phyloP scores from a whole-genome alignment of 2,888 invertebrate species.

The Neocrepidodera transversa region DNA sequence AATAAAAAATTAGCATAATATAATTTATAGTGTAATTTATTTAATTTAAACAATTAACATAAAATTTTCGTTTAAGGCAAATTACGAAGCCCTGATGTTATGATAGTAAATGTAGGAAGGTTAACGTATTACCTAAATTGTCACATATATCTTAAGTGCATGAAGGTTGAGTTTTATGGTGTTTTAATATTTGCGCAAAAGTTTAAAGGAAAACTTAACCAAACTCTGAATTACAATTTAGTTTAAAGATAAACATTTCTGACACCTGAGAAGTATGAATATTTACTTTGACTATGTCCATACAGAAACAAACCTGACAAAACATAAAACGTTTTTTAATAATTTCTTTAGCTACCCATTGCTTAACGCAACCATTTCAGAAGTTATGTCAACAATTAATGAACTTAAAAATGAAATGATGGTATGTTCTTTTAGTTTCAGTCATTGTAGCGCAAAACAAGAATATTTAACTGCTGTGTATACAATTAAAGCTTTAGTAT shows the following conservation, averaged over 20 bases:
- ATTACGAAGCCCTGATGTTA: too few relatives aligned
- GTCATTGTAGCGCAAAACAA: too few relatives aligned
- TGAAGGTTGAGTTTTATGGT: conserved; percentile 7
- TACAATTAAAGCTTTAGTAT: too few relatives aligned
- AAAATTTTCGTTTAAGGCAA: too few relatives aligned
- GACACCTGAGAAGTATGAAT: conserved; percentile 10
- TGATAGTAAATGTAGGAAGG: conserved; percentile 9
- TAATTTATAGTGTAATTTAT: too few relatives aligned
- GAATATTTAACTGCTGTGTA: too few relatives aligned
- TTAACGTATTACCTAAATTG: not conserved
- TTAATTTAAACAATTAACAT: too few relatives aligned
- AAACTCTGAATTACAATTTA: conserved; percentile 13
- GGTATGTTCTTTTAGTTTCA: not conserved
- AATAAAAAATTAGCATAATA: too few relatives aligned
- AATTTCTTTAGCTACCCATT: not conserved
- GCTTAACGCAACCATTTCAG: not conserved
- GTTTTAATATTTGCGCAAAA: conserved; percentile 9
- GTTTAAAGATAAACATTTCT: conserved; percentile 8
- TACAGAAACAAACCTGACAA: not conserved
- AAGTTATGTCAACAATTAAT: not conserved
- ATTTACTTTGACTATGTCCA: not conserved
- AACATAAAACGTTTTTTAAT: conserved; percentile 1
- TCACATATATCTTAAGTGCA: conserved; percentile 12
- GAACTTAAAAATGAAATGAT: not conserved
- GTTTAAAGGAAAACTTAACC: conserved; percentile 11